These are phyloP conservation scores for Hippoglossus stenolepis DNA, from an alignment of 2,113 vertebrate species.

Conservation along the genomic window DNA sequence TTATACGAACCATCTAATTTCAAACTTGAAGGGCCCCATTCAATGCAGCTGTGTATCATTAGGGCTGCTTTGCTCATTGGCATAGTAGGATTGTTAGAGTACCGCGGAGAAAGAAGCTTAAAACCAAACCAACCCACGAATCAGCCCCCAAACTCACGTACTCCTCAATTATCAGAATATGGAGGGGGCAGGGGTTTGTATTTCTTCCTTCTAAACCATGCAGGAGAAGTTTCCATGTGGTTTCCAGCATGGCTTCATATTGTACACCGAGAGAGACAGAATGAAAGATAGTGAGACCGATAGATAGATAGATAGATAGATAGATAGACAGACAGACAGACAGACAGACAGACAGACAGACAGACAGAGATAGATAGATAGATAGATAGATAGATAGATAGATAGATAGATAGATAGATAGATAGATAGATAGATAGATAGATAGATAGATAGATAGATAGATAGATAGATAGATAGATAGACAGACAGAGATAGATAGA, in stretches of 20 bases:
- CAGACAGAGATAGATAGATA: too few relatives aligned
- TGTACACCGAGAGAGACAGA: slow-evolving; percentile 23
- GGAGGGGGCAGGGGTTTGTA: slow-evolving; percentile 12
- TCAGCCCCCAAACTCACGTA: slow-evolving; percentile 46
- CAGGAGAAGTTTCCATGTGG: slow-evolving; percentile 71
- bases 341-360: too few relatives aligned
- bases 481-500: background rate
- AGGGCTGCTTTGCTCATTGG: slow-evolving; percentile 61
- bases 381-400: too few relatives aligned
- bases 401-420: too few relatives aligned
- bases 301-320: slow-evolving; percentile 4
- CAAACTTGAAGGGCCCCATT: slow-evolving; percentile 56
- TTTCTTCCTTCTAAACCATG: slow-evolving; percentile 51
- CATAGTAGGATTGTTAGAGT: slow-evolving; percentile 58
- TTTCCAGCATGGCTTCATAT: slow-evolving; percentile 51
- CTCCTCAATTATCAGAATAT: slow-evolving; percentile 65
- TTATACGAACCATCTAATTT: slow-evolving; percentile 67
- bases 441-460: too few relatives aligned
- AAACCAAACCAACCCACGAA: slow-evolving; percentile 58
- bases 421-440: slow-evolving; percentile 5
- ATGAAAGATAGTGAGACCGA: background rate
- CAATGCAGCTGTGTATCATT: slow-evolving; percentile 78
- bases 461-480: slow-evolving; percentile 4
- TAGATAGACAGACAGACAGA: too few relatives aligned
- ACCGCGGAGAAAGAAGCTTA: slow-evolving; percentile 51